These are phyloP conservation scores for Allobates femoralis DNA, from an alignment of 2,797 vertebrate genomes.

Conservation along the genomic window DNA sequence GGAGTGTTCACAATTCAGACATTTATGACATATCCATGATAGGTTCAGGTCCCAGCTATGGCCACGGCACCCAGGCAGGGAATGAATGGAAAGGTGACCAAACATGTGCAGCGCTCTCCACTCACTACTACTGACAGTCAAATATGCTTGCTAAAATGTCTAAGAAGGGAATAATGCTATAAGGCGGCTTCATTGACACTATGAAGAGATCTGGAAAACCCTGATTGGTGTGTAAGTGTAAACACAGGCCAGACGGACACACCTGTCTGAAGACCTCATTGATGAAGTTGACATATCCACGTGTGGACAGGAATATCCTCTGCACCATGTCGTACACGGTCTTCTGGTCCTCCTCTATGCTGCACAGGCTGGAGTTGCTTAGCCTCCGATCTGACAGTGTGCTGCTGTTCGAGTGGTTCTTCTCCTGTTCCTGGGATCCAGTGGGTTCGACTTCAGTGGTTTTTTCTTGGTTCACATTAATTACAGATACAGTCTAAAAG, in stretches of 20 bases:
- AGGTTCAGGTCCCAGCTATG: no score
- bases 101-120: no score
- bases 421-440: conserved; percentile 80
- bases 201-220: not conserved
- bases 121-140: no score
- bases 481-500: conserved; percentile 83
- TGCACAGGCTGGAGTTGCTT: conserved; percentile 92
- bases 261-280: conserved; percentile 98
- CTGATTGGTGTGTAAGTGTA: not conserved
- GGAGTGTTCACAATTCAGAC: no score
- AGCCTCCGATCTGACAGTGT: conserved; percentile 88
- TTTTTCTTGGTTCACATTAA: conserved; percentile 83
- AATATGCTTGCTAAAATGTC: no score
- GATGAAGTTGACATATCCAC: conserved; percentile 97
- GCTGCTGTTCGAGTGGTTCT: conserved; percentile 90
- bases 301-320: conserved; percentile 89
- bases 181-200: no score
- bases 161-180: no score
- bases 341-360: conserved; percentile 93
- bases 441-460: conserved; percentile 76
- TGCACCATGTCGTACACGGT: conserved; percentile 94
- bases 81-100: no score
- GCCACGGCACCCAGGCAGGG: no score
- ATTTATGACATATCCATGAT: no score
- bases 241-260: conserved; percentile 2